Base-by-base conservation (phyloP, 2,797 vertebrate genomes). In the Fistularia tabacaria region DNA sequence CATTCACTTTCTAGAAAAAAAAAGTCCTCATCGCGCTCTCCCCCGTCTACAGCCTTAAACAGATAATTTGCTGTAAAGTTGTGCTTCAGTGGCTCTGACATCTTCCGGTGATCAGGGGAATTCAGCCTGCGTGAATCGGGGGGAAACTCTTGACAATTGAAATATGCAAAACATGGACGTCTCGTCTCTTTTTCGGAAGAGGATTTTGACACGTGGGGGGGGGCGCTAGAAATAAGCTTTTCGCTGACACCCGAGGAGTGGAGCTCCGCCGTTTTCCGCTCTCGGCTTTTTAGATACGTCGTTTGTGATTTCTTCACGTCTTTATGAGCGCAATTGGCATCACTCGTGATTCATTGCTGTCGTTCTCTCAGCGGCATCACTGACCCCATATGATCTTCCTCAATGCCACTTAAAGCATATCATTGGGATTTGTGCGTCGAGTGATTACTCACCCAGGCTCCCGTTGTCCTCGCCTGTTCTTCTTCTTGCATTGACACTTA, bases 131-230 rank as follows among this genome's bases (percentile, higher is more conserved):
- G 15, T 44, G 42, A 15, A 9, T 10, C 44, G 43, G 8, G 43
- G 8, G 36, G 45, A 62, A 45, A 25, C 25, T 25, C 25, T 14
- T 57, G 41, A 56, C 15, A 56, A 38, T 12, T 36, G 9, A 54
- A 58, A 57, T 45, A 62, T 44, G 8, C 8, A 55, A 36, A 65
- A 45, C 6, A 61, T 3, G 1, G 3, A 9, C n/a, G 54, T 57
- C 8, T 64, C 49, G 53, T 64, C 3, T 52, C 46, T 25, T 25
- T 42, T 46, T 11, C 51, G 36, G 50, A 39, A 14, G 69, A 58
- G 36, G 39, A 58, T 37, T 49, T 59, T 8, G 36, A 57, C 25
- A 25, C 25, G 46, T 57, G 25, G 10, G 37, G 13, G 39, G 14
- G 9, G 10, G 38, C 14, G 7, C 36, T 40, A 40, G 10, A 40